These are phyloP conservation scores for Heliconius nattereri DNA, from an alignment of 1,140 invertebrate species.

Conservation along the genomic window DNA sequence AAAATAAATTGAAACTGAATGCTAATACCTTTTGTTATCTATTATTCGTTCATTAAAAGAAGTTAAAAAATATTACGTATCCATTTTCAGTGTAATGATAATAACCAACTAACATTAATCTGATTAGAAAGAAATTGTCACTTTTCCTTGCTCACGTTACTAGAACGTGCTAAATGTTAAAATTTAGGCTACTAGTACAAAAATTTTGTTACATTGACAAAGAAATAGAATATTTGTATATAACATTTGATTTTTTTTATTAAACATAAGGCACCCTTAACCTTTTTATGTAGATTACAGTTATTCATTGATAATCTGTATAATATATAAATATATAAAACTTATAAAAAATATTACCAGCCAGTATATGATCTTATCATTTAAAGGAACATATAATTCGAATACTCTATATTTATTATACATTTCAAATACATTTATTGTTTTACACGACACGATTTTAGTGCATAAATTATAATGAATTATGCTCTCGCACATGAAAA, in stretches of 20 bases:
- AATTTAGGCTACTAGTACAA: not conserved
- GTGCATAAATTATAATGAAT: not conserved
- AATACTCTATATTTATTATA: not conserved
- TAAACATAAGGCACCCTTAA: not conserved
- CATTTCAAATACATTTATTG: not conserved
- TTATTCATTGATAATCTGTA: not conserved
- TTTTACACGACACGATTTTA: not conserved
- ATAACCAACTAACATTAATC: too few relatives aligned
- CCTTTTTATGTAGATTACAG: not conserved
- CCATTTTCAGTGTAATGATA: too few relatives aligned
- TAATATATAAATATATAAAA: too few relatives aligned
- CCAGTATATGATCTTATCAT: too few relatives aligned
- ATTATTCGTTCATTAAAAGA: not conserved
- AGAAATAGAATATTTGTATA: not conserved
- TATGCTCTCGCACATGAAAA: constrained; percentile 3
- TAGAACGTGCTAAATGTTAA: not conserved
- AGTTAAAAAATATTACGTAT: not conserved
- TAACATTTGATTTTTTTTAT: too few relatives aligned
- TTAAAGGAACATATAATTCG: too few relatives aligned
- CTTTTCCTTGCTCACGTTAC: not conserved
- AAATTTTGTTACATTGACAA: not conserved
- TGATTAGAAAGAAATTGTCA: not conserved
- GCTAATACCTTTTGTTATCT: too few relatives aligned
- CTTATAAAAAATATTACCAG: too few relatives aligned
- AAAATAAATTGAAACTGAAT: not conserved